Percentiles rank a stretch among this genome's conserved stretches.
These are phyloP conservation scores for Pogonomyrmex californicus DNA, from an alignment of 1,140 invertebrate genomes.

Conservation along the genomic window DNA sequence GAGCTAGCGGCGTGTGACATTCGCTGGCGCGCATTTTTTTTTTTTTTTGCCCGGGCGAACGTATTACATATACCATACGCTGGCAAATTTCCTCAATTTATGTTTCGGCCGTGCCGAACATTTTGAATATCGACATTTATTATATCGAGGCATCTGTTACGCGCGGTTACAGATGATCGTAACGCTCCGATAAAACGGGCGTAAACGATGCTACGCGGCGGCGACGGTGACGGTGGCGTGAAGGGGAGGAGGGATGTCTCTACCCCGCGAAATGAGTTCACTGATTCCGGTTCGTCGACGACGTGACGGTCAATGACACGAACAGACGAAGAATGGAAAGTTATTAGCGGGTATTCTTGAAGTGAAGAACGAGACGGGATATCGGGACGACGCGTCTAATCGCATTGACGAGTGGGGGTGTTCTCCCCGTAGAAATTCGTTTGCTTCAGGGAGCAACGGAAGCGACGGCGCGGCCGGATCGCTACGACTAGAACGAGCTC, in stretches of 20 bases:
- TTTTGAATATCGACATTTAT: constrained; percentile 63
- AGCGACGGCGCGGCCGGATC: neutral
- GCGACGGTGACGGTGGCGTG: no score
- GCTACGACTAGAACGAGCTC: constrained; percentile 51
- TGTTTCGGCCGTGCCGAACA: constrained; percentile 42
- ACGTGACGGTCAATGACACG: constrained; percentile 14
- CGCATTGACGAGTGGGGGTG: constrained; percentile 22
- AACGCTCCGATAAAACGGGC: constrained; percentile 41
- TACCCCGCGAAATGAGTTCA: constrained; percentile 26
- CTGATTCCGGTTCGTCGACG: constrained; percentile 22
- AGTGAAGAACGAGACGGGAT: constrained; percentile 19
- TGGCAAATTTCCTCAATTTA: constrained; percentile 58
- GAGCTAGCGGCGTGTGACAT: neutral
- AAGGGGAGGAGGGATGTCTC: neutral
- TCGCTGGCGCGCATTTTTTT: constrained; percentile 13
- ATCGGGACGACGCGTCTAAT: constrained; percentile 40
- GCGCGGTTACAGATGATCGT: constrained; percentile 41
- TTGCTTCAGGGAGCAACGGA: constrained; percentile 21
- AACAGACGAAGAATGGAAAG: constrained; percentile 31
- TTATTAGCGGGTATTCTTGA: constrained; percentile 48
- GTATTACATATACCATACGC: constrained; percentile 41
- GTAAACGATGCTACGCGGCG: neutral
- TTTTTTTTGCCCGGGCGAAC: neutral
- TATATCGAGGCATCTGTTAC: constrained; percentile 60
- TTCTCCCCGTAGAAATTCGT: neutral